Evolutionary conservation across 2,797 vertebrate genomes (phyloP), one percentile per base, ranked within the genome.

Genomic region (Coregonus ussuriensis): DNA sequence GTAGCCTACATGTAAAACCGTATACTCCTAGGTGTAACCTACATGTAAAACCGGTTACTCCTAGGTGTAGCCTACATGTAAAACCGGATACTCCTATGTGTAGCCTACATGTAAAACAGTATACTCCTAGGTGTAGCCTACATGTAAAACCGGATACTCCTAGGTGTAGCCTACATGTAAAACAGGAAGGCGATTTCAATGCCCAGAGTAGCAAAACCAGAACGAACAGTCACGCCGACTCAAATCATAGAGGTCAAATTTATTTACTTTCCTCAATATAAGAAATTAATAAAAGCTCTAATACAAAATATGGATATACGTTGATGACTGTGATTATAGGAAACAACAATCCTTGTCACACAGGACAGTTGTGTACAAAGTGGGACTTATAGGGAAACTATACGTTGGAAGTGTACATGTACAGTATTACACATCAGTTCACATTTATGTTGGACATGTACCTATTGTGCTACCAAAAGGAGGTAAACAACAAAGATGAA

Each of bases 231-330:
- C 41, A 56, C 66, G 3, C 9, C 52, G 15, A 51, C 47, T 52
- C 53, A 75, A 14, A n/a, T 56, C 18, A 67, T 41, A 63, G 62
- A 67, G 37, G 33, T 72, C 14, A 72, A 41, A 52, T 53, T 65
- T 72, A 72, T 71, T 62, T 71, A 65, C 70, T 87, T 78, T 88
- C 78, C 76, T 82, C 84, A 84, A 78, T 83, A 87, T 84, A 86
- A 89, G 82, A 90, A 90, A 89, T 84, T 74, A 78, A 81, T 73
- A 81, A 87, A 89, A 84, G 68, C 74, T 89, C 81, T 85, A 86
- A 87, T 87, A 88, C 83, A 88, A 82, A 90, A 77, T 76, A 83
- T 62, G 79, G 82, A 70, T 33, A 82, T 84, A 84, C 82, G 72
- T 78, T 15, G 81, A 79, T 52, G 51, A 78, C 53, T 53, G 82